Evolutionary conservation across 2,113 vertebrate species (phyloP).

Genomic region (Pogonocichla stellata): DNA sequence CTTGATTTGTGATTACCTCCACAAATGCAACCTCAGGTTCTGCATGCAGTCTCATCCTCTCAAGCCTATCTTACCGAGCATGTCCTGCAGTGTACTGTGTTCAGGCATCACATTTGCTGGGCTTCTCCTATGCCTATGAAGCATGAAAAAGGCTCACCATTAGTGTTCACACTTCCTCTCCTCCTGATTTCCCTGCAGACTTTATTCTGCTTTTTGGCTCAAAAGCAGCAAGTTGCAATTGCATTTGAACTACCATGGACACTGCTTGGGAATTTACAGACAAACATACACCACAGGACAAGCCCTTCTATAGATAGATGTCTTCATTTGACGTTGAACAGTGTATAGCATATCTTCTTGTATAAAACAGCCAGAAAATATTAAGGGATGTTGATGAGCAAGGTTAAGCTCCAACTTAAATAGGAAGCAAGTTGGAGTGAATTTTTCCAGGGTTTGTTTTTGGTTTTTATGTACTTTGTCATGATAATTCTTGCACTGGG

Average conservation of each 20-base stretch:
- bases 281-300: not conserved
- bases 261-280: not conserved
- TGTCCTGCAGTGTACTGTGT: accelerated
- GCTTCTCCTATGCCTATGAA: not conserved
- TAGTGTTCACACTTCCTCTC: not conserved
- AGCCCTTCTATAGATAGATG: not conserved
- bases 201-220: not conserved
- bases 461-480: not conserved
- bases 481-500: not conserved
- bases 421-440: not conserved
- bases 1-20: not conserved
- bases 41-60: not conserved
- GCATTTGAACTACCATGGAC: accelerated
- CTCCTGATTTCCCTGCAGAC: not conserved
- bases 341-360: not conserved
- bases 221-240: not conserved
- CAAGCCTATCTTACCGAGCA: not conserved
- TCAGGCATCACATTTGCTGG: not conserved
- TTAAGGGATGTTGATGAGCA: not conserved
- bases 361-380: not conserved
- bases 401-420: not conserved
- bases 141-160: not conserved
- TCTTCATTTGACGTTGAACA: not conserved
- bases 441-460: not conserved
- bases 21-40: not conserved